phyloP scores from a whole-genome alignment of 2,797 vertebrate genomes.

The Aythya fuligula region DNA sequence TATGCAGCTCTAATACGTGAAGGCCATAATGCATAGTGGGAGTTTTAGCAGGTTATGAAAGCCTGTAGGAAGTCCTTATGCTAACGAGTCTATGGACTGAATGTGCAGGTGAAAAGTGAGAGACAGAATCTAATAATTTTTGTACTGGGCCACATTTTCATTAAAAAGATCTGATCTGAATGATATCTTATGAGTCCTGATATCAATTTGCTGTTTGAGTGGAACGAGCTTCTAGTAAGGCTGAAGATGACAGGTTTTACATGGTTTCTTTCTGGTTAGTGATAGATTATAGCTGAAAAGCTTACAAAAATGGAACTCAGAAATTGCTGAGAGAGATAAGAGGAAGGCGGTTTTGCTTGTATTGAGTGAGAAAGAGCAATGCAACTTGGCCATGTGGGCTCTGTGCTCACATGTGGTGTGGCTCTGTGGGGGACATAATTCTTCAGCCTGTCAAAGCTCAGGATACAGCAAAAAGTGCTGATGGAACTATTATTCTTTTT shows the following conservation, averaged over 20 bases:
- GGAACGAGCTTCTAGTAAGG: not conserved
- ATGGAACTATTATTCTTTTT: not conserved
- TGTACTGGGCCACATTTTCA: not conserved
- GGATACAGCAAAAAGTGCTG: not conserved
- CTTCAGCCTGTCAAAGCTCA: slow-evolving; percentile 13
- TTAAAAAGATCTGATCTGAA: not conserved
- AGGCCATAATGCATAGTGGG: not conserved
- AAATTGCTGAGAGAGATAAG: not conserved
- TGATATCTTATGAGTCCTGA: not conserved
- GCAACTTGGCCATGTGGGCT: not conserved
- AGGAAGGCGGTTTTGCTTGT: not conserved
- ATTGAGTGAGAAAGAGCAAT: not conserved
- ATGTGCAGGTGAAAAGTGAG: not conserved
- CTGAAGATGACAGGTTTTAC: not conserved
- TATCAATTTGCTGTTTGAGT: not conserved
- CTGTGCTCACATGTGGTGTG: not conserved
- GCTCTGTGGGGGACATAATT: not conserved
- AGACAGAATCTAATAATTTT: not conserved
- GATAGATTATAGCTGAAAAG: not conserved
- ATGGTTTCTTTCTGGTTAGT: not conserved
- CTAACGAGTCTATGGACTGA: not conserved
- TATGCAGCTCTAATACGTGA: not conserved
- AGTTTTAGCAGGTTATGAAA: not conserved
- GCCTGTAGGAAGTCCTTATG: not conserved
- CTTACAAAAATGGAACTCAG: not conserved